phyloP scores from a whole-genome alignment of 2,888 invertebrate species.

The Auanema freiburgensis region DNA sequence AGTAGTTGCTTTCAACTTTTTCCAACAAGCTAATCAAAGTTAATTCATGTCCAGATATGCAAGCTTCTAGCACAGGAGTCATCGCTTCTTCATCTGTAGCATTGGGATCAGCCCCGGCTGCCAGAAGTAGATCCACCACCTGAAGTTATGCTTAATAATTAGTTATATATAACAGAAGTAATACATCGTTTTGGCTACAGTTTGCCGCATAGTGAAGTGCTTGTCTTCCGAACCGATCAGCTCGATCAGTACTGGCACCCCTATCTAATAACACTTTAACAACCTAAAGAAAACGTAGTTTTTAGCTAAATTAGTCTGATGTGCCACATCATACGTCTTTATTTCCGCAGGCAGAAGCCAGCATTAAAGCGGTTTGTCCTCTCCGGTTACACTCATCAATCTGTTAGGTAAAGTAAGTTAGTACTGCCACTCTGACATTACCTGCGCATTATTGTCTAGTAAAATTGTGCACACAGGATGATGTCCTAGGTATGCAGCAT shows the following conservation, averaged over 20 bases:
- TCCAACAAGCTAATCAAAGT: constrained; percentile 39
- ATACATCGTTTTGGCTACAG: constrained; percentile 39
- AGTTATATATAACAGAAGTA: no score
- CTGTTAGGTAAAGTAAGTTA: constrained; percentile 17
- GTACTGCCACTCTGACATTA: constrained; percentile 9
- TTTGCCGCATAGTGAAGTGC: constrained; percentile 42
- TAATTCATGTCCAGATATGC: constrained; percentile 49
- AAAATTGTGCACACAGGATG: constrained; percentile 80
- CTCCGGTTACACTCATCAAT: constrained; percentile 43
- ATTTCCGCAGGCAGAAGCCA: constrained; percentile 70
- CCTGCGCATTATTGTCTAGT: constrained; percentile 80
- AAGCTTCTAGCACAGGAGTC: constrained; percentile 54
- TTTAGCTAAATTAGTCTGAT: background rate
- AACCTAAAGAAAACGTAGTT: constrained; percentile 14
- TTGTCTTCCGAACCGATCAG: constrained; percentile 31
- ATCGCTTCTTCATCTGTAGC: constrained; percentile 35
- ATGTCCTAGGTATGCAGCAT: constrained; percentile 91
- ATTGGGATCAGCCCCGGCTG: constrained; percentile 42
- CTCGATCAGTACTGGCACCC: constrained; percentile 25
- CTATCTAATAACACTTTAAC: constrained; percentile 28
- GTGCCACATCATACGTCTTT: background rate
- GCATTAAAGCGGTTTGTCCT: constrained; percentile 67
- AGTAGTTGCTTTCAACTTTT: constrained; percentile 19
- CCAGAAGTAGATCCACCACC: constrained; percentile 42
- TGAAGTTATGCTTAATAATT: constrained; percentile 14